Evolutionary conservation across 1,140 invertebrate species (phyloP).

Genomic region (Drosophila kepulauana): DNA sequence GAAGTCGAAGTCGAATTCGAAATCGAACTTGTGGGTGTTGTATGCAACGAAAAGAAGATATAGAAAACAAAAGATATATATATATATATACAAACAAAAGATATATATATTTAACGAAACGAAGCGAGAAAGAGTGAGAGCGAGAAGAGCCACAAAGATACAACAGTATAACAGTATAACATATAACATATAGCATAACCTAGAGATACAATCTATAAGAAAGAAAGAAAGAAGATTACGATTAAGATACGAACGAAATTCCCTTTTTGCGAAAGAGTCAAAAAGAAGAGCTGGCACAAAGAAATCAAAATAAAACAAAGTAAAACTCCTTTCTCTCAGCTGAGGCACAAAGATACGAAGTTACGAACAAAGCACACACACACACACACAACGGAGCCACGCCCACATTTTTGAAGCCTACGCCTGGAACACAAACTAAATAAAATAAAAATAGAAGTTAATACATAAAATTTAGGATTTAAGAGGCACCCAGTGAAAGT

Average conservation of each 20-base stretch:
- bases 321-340: too few species aligned
- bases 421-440: too few species aligned
- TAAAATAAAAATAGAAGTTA: too few species aligned
- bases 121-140: background rate
- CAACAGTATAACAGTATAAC: slow-evolving; percentile 6
- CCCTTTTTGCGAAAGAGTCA: background rate
- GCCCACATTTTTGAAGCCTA: background rate
- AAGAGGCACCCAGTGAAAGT: too few species aligned
- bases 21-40: background rate
- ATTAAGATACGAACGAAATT: background rate
- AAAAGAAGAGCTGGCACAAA: background rate
- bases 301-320: background rate
- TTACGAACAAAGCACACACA: background rate
- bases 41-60: slow-evolving; percentile 3
- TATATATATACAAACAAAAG: too few species aligned
- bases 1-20: background rate
- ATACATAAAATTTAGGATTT: too few species aligned
- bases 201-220: slow-evolving; percentile 18
- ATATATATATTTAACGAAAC: slow-evolving; percentile 3
- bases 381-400: background rate
- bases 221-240: slow-evolving; percentile 1
- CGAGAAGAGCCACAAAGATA: slow-evolving; percentile 2
- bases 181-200: background rate
- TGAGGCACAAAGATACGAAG: too few species aligned
- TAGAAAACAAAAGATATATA: too few species aligned